phyloP scores from a whole-genome alignment of 2,888 invertebrate genomes.

The Heliconius ismenius region DNA sequence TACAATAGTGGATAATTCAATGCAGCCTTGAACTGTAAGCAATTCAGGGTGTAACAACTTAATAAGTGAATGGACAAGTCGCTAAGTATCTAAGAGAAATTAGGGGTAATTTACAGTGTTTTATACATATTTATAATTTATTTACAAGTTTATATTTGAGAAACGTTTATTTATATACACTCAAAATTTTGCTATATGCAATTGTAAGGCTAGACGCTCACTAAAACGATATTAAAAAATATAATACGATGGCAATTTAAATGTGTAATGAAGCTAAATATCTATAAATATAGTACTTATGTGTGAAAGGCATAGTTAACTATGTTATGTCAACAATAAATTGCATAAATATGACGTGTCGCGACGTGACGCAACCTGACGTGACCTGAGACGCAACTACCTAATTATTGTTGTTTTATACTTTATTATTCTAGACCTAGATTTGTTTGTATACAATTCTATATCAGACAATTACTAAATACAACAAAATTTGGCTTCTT shows the following conservation, averaged over 20 bases:
- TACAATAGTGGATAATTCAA: conserved; percentile 22
- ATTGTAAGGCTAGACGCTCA: too few species aligned
- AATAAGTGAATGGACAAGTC: conserved; percentile 4
- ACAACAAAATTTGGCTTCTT: too few species aligned
- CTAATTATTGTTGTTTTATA: background rate
- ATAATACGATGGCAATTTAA: too few species aligned
- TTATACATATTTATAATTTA: background rate
- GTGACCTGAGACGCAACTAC: conserved; percentile 41
- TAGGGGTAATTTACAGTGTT: background rate
- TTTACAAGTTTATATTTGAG: too few species aligned
- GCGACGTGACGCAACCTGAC: conserved; percentile 50
- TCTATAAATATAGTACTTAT: background rate
- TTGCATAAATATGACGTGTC: conserved; percentile 50
- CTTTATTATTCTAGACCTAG: background rate
- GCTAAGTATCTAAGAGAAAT: background rate
- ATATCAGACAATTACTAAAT: background rate
- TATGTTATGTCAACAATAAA: conserved; percentile 49
- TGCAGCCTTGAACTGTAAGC: conserved; percentile 24
- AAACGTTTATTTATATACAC: too few species aligned
- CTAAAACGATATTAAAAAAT: too few species aligned
- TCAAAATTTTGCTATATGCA: too few species aligned
- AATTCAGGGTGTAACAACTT: conserved; percentile 14
- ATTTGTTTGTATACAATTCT: background rate
- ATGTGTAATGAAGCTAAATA: too few species aligned
- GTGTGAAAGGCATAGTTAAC: conserved; percentile 10